Evolutionary conservation across 2,888 invertebrate species (phyloP).

Genomic region (Tinea semifulvella): DNA sequence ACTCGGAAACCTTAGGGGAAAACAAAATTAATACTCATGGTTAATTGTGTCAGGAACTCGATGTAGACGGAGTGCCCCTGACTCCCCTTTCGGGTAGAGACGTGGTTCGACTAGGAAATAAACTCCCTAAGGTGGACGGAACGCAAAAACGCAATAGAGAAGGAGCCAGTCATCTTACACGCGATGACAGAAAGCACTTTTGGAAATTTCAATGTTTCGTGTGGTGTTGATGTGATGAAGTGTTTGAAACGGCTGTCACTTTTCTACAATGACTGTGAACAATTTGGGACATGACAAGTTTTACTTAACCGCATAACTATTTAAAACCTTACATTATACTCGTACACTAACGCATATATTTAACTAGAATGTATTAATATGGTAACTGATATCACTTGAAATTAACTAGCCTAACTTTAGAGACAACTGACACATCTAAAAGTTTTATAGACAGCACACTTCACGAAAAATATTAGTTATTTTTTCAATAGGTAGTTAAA

Average conservation of each 20-base stretch:
- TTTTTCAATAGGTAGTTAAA: no score
- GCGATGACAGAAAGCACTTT: slow-evolving; percentile 8
- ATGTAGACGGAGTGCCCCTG: slow-evolving; percentile 13
- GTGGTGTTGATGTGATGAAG: slow-evolving; percentile 3
- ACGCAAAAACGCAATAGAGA: slow-evolving; percentile 7
- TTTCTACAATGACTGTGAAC: not conserved
- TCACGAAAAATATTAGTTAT: no score
- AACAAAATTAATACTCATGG: slow-evolving; percentile 65
- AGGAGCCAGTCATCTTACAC: slow-evolving; percentile 3
- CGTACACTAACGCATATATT: no score
- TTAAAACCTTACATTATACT: no score
- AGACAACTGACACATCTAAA: no score
- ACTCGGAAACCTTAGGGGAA: slow-evolving; percentile 58
- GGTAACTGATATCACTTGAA: no score
- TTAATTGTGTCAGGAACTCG: slow-evolving; percentile 48
- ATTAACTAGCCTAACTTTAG: no score
- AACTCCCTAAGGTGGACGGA: slow-evolving; percentile 33
- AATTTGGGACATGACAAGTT: no score
- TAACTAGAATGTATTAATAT: no score
- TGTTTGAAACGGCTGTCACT: not conserved
- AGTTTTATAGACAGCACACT: no score
- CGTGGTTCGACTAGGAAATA: slow-evolving; percentile 51
- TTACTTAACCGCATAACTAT: no score
- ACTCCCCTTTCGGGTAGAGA: slow-evolving; percentile 22
- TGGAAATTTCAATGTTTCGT: not conserved